Conservation (phyloP, 2,113 vertebrate species). For the Plotosus lineatus region DNA sequence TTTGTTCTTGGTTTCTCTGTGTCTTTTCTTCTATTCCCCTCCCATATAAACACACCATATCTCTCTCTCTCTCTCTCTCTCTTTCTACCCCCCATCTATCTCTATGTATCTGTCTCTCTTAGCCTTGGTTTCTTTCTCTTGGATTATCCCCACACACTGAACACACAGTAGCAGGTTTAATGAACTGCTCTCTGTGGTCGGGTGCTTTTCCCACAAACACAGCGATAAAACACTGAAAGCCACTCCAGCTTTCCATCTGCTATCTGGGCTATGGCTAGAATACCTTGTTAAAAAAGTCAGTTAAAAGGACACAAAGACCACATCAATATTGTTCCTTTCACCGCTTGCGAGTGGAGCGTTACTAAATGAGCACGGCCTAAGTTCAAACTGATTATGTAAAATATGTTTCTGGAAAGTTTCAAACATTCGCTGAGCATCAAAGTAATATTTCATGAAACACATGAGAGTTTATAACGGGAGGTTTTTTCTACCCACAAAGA, state of each 20-base stretch:
- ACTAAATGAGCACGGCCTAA: constrained; percentile 51
- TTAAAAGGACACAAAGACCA: constrained; percentile 69
- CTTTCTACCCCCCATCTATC: too few relatives aligned
- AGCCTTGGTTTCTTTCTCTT: background rate
- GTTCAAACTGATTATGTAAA: constrained; percentile 20
- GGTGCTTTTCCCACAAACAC: constrained; percentile 40
- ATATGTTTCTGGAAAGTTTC: background rate
- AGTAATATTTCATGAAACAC: constrained; percentile 24
- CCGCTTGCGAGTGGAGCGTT: constrained; percentile 49
- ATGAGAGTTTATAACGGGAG: background rate
- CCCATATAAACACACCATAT: background rate
- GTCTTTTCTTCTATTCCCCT: background rate
- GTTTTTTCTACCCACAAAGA: constrained; percentile 13
- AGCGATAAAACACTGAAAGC: constrained; percentile 38
- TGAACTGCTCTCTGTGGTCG: constrained; percentile 44
- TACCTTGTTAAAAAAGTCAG: constrained; percentile 74
- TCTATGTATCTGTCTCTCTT: background rate
- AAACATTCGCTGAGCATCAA: constrained; percentile 6
- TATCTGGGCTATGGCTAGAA: constrained; percentile 63
- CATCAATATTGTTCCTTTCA: constrained; percentile 50
- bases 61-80: too few relatives aligned
- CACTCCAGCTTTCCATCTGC: constrained; percentile 40
- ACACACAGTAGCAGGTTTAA: constrained; percentile 47
- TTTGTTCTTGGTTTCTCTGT: constrained; percentile 12
- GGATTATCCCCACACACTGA: constrained; percentile 24